Conservation (phyloP, 2,113 vertebrate genomes). For the Neofelis nebulosa region DNA sequence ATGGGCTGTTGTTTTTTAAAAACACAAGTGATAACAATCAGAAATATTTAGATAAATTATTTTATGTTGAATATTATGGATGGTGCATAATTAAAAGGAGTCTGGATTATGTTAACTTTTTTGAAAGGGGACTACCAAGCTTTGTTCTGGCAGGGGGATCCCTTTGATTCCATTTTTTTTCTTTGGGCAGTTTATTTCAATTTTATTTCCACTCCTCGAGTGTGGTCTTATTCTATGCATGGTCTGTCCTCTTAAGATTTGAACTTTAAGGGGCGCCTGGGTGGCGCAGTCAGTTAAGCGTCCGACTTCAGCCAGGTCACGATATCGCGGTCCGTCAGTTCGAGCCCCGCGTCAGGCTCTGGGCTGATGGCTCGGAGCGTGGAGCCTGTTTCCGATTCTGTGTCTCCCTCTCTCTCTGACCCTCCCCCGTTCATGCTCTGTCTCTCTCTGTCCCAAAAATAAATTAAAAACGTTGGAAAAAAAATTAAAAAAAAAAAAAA, state of each 20-base stretch:
- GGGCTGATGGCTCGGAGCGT: too few relatives aligned
- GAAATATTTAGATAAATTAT: neutral
- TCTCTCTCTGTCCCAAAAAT: too few relatives aligned
- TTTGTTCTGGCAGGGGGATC: neutral
- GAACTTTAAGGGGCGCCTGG: neutral
- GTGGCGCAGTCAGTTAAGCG: too few relatives aligned
- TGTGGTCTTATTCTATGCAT: neutral
- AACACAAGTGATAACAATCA: neutral
- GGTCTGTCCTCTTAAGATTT: neutral
- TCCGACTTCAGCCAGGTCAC: too few relatives aligned
- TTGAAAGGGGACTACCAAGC: neutral
- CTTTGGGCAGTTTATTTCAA: neutral
- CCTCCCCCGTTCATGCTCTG: too few relatives aligned
- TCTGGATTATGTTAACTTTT: neutral
- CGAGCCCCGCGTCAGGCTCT: too few relatives aligned
- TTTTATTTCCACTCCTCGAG: neutral
- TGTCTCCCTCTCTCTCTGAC: too few relatives aligned
- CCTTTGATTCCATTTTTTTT: neutral
- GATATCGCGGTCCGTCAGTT: too few relatives aligned
- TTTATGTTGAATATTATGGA: neutral
- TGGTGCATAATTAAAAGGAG: neutral
- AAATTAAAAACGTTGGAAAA: too few relatives aligned
- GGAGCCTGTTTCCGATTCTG: too few relatives aligned
- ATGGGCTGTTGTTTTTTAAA: neutral
- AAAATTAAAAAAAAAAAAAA: too few relatives aligned